Evolutionary conservation across 64 coral and sea anemone species (phyloP), one percentile per base, ranked within the genome.

Genomic region (Hydrozoanthus tunicans): DNA sequence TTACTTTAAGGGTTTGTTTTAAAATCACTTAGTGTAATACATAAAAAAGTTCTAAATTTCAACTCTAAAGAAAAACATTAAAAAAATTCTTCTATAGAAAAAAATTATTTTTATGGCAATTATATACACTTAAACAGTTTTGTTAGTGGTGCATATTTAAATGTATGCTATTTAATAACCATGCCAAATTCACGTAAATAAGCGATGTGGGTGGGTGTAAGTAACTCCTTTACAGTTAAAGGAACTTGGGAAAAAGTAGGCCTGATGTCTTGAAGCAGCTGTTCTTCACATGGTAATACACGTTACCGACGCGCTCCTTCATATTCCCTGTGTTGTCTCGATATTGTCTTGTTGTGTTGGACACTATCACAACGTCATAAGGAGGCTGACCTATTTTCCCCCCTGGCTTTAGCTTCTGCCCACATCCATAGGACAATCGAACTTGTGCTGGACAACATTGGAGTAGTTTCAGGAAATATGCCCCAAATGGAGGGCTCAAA

Each of bases 291-390:
- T 79, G 57, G 5, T 80, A 80, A 61, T 25, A 80, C 0, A 80
- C 57, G 8, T 3, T 61, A 80, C 13, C 54, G 53, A 80, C 57
- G 58, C 78, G 58, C n/a, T 80, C 78, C n/a, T 80, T 80, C 78
- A 80, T 80, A 80, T 61, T 61, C 78, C 56, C 78, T 80, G 56
- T 80, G 9, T 13, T 59, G n/a, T 80, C 15, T 61, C 57, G 32
- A 43, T 43, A 43, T 80, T 55, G 4, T 25, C 77, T 80, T 58
- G 78, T 80, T 10, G 15, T 80, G 57, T 80, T 80, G 8, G 78
- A 80, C 78, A 80, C 15, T 80, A 62, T 80, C 61, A 80, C 78
- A n/a, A 80, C 61, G 3, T 79, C 77, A 4, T 80, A 11, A 75
- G 32, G 72, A 75, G 72, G 26, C 72, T 52, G 72, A 12, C 27